Base-by-base conservation (phyloP, 2,113 vertebrate species). In the Hoplias malabaricus region DNA sequence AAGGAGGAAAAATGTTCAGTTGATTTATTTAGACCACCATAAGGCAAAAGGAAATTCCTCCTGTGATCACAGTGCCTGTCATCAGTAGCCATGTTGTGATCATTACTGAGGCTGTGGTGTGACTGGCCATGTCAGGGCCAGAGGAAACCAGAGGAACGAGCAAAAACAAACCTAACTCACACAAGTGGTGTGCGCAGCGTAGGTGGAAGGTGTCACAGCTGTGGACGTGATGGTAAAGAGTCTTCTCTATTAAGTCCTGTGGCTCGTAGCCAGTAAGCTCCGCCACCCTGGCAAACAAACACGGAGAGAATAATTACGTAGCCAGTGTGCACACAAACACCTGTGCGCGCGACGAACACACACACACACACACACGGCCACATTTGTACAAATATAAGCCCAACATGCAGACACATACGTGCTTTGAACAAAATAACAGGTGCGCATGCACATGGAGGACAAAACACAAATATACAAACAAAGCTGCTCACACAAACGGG, bases 181-280 rank as follows among this genome's bases (percentile, higher is more conserved):
- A 85, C 89, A 99, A 88, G 84, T 99, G 96, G 86, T 99, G 98
- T 0, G 98, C 98, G 6, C 95, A 99, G 72, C 96, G 94, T 70
- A 99, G 91, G 84, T 99, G 97, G 87, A 99, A 98, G 77, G 95
- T 97, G 89, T 99, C 98, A 62, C 98, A 99, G 89, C 96, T 95
- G 13, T 99, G 98, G 61, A 99, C 97, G 2, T 99, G 96, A 77
- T 99, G 96, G 80, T 99, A 99, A 53, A 99, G 92, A 0, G 98
- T 99, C 93, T 99, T 99, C 91, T 99, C 98, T 36, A 99, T 99
- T 75, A 99, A 88, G 89, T 99, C 98, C 92, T 99, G 98, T 69
- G 98, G 98, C 87, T 99, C 97, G 0, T 97, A 99, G n/a, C 98
- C 98, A 0, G 98, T 99, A 86, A 99, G 90, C 82, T 99, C 98